These are phyloP conservation scores for Dolichotis patagonum DNA, from an alignment of 2,113 vertebrate species.

Conservation along the genomic window DNA sequence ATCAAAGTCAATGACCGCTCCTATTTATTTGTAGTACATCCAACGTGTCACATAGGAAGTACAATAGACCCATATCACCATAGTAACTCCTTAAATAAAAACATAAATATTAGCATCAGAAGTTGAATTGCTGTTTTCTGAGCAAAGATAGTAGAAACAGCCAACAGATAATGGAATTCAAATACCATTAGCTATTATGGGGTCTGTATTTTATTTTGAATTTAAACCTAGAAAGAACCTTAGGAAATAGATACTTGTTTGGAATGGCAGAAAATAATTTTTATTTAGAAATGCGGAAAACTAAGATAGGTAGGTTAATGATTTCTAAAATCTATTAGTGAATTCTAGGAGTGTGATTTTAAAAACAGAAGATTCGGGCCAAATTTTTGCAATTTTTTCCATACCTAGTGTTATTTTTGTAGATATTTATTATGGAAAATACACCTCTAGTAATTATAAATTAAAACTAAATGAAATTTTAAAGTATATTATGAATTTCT, in stretches of 20 bases:
- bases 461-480: constrained; percentile 16
- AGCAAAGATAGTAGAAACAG: background rate
- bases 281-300: background rate
- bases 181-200: background rate
- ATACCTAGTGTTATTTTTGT: background rate
- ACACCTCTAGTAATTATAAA: background rate
- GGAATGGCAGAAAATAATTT: background rate
- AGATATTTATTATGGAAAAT: background rate
- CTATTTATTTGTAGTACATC: background rate
- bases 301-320: background rate
- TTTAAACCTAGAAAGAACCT: background rate
- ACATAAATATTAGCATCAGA: background rate
- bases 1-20: background rate
- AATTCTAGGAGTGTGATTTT: background rate
- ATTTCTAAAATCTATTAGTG: background rate
- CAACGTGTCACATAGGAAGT: background rate
- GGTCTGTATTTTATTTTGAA: background rate
- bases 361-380: background rate
- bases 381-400: background rate
- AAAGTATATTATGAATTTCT: background rate
- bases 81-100: background rate
- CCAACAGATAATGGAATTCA: background rate
- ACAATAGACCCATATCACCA: background rate
- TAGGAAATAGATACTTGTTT: background rate
- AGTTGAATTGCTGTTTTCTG: fast-evolving